These are phyloP conservation scores for Desmophyllum pertusum DNA, from an alignment of 92 coral and sea anemone genomes.

Conservation along the genomic window DNA sequence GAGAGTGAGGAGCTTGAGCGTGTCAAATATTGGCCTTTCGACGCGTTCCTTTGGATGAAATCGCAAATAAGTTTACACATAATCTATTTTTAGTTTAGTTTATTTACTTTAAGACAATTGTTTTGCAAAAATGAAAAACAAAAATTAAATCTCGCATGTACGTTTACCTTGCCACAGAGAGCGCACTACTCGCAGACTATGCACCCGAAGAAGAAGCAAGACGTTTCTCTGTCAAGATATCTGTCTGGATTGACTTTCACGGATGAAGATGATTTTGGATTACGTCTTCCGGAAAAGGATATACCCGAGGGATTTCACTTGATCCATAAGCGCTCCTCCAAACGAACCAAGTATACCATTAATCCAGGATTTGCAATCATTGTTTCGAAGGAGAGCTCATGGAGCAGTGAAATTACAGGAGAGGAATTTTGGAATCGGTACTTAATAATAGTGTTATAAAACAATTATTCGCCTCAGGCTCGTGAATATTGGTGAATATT, in stretches of 20 bases:
- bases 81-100: too few species aligned
- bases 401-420: not conserved
- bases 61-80: too few species aligned
- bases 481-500: too few species aligned
- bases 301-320: not conserved
- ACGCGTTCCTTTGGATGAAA: too few species aligned
- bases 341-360: not conserved
- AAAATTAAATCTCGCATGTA: too few species aligned
- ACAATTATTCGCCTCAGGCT: too few species aligned
- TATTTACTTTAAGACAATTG: too few species aligned
- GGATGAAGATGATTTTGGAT: constrained; percentile 21
- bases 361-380: not conserved
- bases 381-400: constrained; percentile 3
- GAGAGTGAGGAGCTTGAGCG: too few species aligned
- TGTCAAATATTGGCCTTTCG: too few species aligned
- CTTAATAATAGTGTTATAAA: too few species aligned
- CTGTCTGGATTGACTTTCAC: not conserved
- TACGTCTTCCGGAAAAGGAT: not conserved
- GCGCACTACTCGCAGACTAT: not conserved
- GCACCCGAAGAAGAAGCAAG: not conserved
- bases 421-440: constrained; percentile 31
- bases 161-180: not conserved
- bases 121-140: too few species aligned
- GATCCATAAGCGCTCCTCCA: not conserved
- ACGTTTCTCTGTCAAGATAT: not conserved